phyloP scores from a whole-genome alignment of 2,888 invertebrate species.

The Pharmacophagus antenor region DNA sequence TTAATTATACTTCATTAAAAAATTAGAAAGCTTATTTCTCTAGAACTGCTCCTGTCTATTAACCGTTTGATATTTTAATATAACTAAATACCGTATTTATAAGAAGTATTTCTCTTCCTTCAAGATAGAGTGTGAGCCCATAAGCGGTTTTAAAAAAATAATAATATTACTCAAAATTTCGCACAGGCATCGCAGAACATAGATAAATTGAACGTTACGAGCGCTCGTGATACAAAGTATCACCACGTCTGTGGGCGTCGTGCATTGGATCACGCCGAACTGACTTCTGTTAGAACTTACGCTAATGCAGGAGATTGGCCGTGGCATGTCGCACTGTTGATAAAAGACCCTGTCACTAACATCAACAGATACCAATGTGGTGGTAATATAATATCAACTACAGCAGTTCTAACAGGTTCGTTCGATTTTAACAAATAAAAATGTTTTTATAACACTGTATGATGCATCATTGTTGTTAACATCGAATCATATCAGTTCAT shows the following conservation, averaged over 20 bases:
- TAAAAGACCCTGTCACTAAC: constrained; percentile 39
- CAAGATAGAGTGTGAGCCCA: not conserved
- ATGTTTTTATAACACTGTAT: not conserved
- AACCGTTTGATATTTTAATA: too few species aligned
- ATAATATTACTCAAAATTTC: not conserved
- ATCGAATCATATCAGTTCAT: too few species aligned
- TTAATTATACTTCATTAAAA: too few species aligned
- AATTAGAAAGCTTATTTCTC: too few species aligned
- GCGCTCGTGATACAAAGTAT: constrained; percentile 38
- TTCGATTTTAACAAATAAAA: not conserved
- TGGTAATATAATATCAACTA: constrained; percentile 66
- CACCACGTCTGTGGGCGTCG: constrained; percentile 62
- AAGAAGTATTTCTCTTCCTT: too few species aligned
- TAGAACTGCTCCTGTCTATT: too few species aligned
- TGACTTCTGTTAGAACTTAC: constrained; percentile 56
- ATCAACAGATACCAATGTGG: constrained; percentile 58
- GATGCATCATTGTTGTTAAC: too few species aligned
- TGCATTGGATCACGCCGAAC: constrained; percentile 56
- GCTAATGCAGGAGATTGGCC: constrained; percentile 69
- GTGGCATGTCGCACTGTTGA: constrained; percentile 67
- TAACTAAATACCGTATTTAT: not conserved
- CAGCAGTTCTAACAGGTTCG: constrained; percentile 66
- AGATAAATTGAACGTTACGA: constrained; percentile 48
- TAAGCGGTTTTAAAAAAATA: not conserved
- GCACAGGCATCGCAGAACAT: constrained; percentile 48